Conservation (phyloP, 37 sponge, comb jelly and placozoan species). For the Ianthella basta region DNA sequence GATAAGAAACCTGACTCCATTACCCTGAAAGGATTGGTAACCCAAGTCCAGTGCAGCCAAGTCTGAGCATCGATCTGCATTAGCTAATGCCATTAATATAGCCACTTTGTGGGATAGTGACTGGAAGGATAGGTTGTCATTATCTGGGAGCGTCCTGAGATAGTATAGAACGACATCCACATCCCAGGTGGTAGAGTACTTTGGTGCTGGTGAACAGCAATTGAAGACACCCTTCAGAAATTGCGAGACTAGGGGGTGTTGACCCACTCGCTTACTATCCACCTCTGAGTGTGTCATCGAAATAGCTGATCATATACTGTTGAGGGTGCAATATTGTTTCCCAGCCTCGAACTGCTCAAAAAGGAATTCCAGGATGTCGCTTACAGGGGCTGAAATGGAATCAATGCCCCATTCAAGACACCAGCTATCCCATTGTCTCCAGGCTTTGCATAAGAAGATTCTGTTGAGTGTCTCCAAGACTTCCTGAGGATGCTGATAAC, state of each 20-base stretch:
- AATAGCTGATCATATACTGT: constrained; percentile 15
- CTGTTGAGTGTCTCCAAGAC: constrained; percentile 40
- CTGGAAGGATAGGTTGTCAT: background rate
- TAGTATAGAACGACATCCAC: too few relatives aligned
- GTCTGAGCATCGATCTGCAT: constrained; percentile 36
- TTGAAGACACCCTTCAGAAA: constrained; percentile 36
- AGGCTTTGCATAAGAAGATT: constrained; percentile 25
- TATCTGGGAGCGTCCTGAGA: too few relatives aligned
- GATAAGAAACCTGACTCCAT: constrained; percentile 27
- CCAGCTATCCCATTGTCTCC: constrained; percentile 37
- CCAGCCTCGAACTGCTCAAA: constrained; percentile 23
- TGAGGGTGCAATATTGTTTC: constrained; percentile 33
- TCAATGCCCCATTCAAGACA: constrained; percentile 9
- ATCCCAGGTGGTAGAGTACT: constrained; percentile 30
- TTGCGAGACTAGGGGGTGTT: constrained; percentile 30
- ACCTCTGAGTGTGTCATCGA: constrained; percentile 37
- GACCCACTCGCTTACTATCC: constrained; percentile 18
- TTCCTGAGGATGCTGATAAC: constrained; percentile 8
- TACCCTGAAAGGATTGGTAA: background rate
- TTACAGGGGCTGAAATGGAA: constrained; percentile 38
- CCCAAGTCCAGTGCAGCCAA: constrained; percentile 8
- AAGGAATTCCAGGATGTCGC: constrained; percentile 1
- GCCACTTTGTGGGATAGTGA: background rate
- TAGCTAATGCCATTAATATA: too few relatives aligned
- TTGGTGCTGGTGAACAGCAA: constrained; percentile 24